Conservation (phyloP, 2,797 vertebrate genomes). For the Falco columbarius region DNA sequence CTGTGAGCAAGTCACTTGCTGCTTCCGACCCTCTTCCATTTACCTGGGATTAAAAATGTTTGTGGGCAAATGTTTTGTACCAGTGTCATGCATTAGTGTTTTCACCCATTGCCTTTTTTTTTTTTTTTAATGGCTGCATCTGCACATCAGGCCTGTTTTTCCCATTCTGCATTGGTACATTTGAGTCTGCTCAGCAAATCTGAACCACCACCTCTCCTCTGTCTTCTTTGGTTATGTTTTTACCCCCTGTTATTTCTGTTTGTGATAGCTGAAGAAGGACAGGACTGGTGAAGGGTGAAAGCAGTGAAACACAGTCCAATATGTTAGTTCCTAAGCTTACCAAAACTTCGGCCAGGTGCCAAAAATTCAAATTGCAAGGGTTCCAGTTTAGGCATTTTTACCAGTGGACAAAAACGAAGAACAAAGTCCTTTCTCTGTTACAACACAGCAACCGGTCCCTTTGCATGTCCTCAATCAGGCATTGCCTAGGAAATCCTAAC, state of each 20-base stretch:
- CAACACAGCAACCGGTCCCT: background rate
- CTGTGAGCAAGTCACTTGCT: background rate
- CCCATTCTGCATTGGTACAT: background rate
- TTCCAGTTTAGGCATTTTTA: background rate
- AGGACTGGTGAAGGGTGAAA: background rate
- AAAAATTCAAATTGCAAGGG: background rate
- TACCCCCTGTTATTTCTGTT: background rate
- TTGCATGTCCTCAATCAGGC: background rate
- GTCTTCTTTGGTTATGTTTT: background rate
- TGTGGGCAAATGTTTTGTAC: rapidly evolving
- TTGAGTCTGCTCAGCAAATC: background rate
- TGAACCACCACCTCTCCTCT: background rate
- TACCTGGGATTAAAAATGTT: background rate
- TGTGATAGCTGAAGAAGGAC: background rate
- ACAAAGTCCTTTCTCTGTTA: background rate
- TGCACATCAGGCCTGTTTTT: background rate
- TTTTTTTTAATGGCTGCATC: background rate
- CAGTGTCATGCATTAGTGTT: background rate
- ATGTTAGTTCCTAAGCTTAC: background rate
- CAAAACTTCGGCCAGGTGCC: background rate
- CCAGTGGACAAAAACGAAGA: background rate
- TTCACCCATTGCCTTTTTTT: background rate
- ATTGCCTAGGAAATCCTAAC: background rate
- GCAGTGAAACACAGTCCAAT: background rate
- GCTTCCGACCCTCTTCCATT: background rate